phyloP scores from a whole-genome alignment of 2,888 invertebrate genomes.

The Oasisia sp. region DNA sequence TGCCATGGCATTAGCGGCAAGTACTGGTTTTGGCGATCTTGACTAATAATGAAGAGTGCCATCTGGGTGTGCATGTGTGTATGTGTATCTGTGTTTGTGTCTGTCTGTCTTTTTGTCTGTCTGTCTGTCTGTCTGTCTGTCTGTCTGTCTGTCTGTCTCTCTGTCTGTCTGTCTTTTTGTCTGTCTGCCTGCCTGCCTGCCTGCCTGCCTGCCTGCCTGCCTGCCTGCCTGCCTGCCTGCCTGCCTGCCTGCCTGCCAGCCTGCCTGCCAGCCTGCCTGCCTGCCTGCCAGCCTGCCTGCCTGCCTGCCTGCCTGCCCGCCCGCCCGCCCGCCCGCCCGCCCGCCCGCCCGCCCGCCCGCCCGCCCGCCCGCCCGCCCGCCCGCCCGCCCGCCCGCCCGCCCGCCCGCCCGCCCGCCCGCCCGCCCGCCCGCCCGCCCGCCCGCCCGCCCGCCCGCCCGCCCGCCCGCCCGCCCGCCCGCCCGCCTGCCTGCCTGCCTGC shows the following conservation, averaged over 20 bases:
- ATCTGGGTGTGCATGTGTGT: not conserved
- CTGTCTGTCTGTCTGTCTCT: not conserved
- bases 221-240: not conserved
- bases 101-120: not conserved
- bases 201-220: not conserved
- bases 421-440: not conserved
- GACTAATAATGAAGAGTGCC: too few species aligned
- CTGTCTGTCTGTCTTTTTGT: not conserved
- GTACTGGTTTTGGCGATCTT: too few species aligned
- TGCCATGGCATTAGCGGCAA: too few species aligned
- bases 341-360: not conserved
- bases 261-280: not conserved
- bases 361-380: not conserved
- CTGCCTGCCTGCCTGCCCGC: not conserved
- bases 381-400: not conserved
- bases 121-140: not conserved
- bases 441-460: too few species aligned
- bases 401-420: not conserved
- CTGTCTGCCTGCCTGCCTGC: not conserved
- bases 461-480: too few species aligned
- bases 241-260: not conserved
- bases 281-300: not conserved
- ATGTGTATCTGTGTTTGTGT: not conserved
- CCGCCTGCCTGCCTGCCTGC: not conserved
- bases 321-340: not conserved